Evolutionary conservation across 2,113 vertebrate species (phyloP), one percentile per base, ranked within the genome.

Genomic region (Cryptotis parvus): DNA sequence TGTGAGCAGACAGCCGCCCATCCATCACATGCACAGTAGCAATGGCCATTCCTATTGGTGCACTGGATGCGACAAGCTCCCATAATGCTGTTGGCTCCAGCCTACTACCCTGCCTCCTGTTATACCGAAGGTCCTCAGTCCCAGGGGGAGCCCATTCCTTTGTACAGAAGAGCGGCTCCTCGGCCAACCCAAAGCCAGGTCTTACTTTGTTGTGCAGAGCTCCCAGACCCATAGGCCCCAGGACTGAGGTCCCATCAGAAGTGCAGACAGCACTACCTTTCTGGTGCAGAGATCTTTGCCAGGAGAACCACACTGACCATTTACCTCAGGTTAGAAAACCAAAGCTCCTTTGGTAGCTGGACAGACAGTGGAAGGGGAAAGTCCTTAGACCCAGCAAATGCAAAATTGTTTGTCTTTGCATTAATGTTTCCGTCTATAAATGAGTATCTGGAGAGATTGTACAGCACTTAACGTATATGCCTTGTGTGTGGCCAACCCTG

Each of bases 1-100:
- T 45, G 15, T 29, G 86, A 95, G 72, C 1, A 45, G 84, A 68
- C 49, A 92, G 93, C 37, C 49, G 72, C 39, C 16, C 87, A 92
- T 95, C 70, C 43, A 79, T 95, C 92, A 93, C 20, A 6, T 22
- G 10, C 94, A 76, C 27, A 2, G 91, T 89, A 75, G 92, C 91
- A 4, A 33, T 15, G 41, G 74, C 24, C 1, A 1, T 91, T 95
- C 94, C 87, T 20, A 29, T 76, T 95, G 43, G 43, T 45, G 43
- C 77, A 61, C 15, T 77, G 91, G 43, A 4, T 29, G 37, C 74
- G 70, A 91, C 74, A 18, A 65, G 43, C 43, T 45, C 43, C 43
- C 43, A 45, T 45, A 11, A 45, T 45, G 43, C 43, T 45, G 43
- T 45, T 45, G 43, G 43, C 43, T 45, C 43, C 43, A 45, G 43